phyloP scores from a whole-genome alignment of 2,888 invertebrate genomes.

The Stenchaetothrips biformis region DNA sequence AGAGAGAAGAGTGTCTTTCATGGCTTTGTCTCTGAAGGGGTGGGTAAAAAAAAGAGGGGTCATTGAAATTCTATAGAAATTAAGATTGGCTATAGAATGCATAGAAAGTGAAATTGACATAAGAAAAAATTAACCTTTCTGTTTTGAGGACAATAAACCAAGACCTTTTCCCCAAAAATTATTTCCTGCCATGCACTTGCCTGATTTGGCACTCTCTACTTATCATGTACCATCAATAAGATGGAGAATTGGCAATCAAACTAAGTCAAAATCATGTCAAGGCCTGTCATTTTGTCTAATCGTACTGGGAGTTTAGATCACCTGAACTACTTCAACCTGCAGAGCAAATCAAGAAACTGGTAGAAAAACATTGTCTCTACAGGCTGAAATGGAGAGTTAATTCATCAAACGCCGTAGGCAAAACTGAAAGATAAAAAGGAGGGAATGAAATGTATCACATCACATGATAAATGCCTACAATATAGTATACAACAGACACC shows the following conservation, averaged over 20 bases:
- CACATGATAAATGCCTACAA: not conserved
- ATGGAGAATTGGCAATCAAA: too few species aligned
- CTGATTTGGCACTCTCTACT: too few species aligned
- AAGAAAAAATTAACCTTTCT: too few species aligned
- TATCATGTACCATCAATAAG: too few species aligned
- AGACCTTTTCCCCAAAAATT: too few species aligned
- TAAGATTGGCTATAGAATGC: not conserved
- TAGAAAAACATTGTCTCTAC: not conserved
- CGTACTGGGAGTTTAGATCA: not conserved
- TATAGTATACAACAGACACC: not conserved
- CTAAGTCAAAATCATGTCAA: not conserved
- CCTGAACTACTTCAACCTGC: not conserved
- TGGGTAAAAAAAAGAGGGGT: too few species aligned
- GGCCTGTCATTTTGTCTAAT: not conserved
- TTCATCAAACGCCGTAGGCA: not conserved
- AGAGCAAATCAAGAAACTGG: not conserved
- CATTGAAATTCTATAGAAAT: too few species aligned
- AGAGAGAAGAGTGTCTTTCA: too few species aligned
- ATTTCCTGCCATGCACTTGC: too few species aligned
- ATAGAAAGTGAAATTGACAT: not conserved
- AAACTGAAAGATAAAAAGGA: not conserved
- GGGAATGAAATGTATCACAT: conserved; percentile 17
- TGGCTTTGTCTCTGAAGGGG: too few species aligned
- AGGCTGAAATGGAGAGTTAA: not conserved
- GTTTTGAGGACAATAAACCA: too few species aligned